Evolutionary conservation across 2,888 invertebrate genomes (phyloP).

Genomic region (Molorchus minor): DNA sequence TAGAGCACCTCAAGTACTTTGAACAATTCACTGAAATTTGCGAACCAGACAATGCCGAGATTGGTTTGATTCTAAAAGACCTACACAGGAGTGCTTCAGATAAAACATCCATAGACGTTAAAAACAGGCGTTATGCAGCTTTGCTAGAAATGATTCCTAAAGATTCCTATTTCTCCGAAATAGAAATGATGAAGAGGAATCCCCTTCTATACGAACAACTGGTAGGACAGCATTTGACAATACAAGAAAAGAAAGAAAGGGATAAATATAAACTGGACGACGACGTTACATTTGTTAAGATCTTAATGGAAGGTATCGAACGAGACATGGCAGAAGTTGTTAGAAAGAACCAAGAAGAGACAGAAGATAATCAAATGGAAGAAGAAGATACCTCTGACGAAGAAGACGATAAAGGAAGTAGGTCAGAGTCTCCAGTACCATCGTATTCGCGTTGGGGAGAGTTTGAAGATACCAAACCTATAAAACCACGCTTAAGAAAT

Average conservation of each 20-base stretch:
- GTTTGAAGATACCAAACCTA: constrained; percentile 52
- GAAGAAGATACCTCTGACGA: constrained; percentile 54
- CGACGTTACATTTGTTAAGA: constrained; percentile 74
- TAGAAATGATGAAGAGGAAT: constrained; percentile 92
- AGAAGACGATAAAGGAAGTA: constrained; percentile 39
- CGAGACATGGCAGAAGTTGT: constrained; percentile 72
- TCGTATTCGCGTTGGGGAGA: constrained; percentile 52
- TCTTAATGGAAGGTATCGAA: constrained; percentile 84
- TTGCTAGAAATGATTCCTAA: constrained; percentile 76
- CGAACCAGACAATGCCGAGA: constrained; percentile 65
- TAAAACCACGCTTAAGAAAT: constrained; percentile 22
- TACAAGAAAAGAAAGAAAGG: constrained; percentile 75
- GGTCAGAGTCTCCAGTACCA: too few relatives aligned
- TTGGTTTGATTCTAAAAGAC: constrained; percentile 72
- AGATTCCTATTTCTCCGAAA: constrained; percentile 86
- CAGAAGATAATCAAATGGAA: constrained; percentile 66
- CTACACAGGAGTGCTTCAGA: constrained; percentile 62
- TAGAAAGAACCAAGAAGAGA: constrained; percentile 70
- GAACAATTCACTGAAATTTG: constrained; percentile 58
- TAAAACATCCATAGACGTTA: constrained; percentile 68
- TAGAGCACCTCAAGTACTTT: constrained; percentile 78
- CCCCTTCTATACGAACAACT: constrained; percentile 91
- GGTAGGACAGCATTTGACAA: constrained; percentile 84
- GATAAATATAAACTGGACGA: constrained; percentile 66
- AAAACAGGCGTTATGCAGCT: constrained; percentile 86